Evolutionary conservation across 1,140 invertebrate species (phyloP).

Genomic region (Ips nitidus): DNA sequence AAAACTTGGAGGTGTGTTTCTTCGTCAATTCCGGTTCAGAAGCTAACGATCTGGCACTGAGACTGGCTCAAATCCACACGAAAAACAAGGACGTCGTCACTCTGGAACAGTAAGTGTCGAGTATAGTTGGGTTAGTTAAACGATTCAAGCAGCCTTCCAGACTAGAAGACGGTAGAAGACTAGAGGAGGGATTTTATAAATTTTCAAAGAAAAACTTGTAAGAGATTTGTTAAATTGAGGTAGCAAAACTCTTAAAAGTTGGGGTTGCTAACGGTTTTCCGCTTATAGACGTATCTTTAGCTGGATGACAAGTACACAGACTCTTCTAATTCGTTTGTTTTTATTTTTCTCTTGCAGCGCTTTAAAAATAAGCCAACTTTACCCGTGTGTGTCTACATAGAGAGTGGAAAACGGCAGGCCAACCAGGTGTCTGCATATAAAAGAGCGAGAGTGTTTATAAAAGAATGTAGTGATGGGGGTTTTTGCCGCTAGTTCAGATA

Average conservation of each 20-base stretch:
- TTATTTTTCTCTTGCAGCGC: slow-evolving; percentile 51
- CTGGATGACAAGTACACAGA: slow-evolving; percentile 26
- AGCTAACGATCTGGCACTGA: slow-evolving; percentile 95
- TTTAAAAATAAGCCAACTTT: slow-evolving; percentile 40
- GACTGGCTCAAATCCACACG: slow-evolving; percentile 87
- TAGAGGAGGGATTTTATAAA: background rate
- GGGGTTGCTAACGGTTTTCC: background rate
- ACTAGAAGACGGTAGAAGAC: background rate
- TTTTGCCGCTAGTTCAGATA: slow-evolving; percentile 19
- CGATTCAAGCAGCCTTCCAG: background rate
- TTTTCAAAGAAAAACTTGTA: slow-evolving; percentile 6
- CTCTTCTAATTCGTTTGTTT: slow-evolving; percentile 48
- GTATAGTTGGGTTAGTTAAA: background rate
- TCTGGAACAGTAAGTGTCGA: slow-evolving; percentile 88
- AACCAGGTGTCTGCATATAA: slow-evolving; percentile 14
- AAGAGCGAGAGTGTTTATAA: slow-evolving; percentile 14
- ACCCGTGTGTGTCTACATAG: slow-evolving; percentile 4
- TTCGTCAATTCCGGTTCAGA: slow-evolving; percentile 99
- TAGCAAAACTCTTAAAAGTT: slow-evolving; percentile 8
- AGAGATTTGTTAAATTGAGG: background rate
- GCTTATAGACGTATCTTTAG: slow-evolving; percentile 25
- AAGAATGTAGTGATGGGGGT: slow-evolving; percentile 14
- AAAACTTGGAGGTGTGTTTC: slow-evolving; percentile 87
- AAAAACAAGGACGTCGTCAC: slow-evolving; percentile 87
- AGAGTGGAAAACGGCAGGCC: slow-evolving; percentile 27